Evolutionary conservation across 2,113 vertebrate genomes (phyloP).

Genomic region (Plotosus lineatus): DNA sequence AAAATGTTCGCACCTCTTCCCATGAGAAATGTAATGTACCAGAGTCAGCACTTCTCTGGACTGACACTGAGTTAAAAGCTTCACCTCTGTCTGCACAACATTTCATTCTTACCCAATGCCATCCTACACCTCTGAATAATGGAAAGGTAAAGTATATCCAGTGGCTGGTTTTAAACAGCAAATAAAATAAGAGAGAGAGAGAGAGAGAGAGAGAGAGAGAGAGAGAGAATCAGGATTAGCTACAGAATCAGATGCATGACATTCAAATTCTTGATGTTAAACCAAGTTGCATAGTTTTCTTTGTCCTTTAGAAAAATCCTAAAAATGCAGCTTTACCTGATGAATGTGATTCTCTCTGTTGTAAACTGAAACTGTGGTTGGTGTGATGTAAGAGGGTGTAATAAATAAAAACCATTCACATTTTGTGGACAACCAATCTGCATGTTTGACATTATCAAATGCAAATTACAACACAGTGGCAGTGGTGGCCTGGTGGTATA

Average conservation of each 20-base stretch:
- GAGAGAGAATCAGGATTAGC: neutral
- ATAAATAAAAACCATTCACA: neutral
- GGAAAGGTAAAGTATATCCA: neutral
- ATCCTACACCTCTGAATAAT: neutral
- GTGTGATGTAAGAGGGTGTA: conserved; percentile 37
- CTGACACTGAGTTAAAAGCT: neutral
- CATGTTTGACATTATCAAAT: neutral
- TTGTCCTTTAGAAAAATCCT: neutral
- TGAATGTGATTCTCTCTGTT: neutral
- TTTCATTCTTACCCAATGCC: conserved; percentile 37
- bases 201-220: no score
- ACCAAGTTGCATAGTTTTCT: neutral
- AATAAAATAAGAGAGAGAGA: no score
- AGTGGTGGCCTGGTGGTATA: no score
- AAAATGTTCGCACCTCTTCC: neutral
- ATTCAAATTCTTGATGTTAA: neutral
- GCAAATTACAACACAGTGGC: no score
- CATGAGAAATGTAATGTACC: neutral
- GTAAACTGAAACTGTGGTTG: no score
- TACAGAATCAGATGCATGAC: neutral
- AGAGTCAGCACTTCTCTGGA: neutral
- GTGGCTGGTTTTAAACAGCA: no score
- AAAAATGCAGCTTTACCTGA: conserved; percentile 33
- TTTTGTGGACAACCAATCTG: neutral
- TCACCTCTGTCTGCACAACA: neutral